Base-by-base conservation (phyloP, 1,140 invertebrate species). In the Anadara kagoshimensis region DNA sequence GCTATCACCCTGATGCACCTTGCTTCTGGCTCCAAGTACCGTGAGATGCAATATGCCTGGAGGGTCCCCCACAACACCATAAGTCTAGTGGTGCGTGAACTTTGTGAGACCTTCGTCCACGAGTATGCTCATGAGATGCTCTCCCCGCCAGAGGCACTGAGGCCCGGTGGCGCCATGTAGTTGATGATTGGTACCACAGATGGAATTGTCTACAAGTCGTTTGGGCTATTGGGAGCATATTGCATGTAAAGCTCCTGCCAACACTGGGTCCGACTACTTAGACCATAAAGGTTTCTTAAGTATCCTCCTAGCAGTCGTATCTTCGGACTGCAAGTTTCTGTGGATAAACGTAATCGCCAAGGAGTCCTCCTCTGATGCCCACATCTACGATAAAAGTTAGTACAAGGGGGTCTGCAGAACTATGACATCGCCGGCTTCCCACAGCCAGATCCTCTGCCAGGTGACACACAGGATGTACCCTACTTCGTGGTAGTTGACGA, bases 151-250 rank as follows among this genome's bases (percentile, higher is more conserved):
- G 18, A 54, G 16, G 18, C 5, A 54, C 51, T 54, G 51, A 7
- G 16, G 5, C 5, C 5, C 5, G 14, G 16, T 54, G 51, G 51
- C 5, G 51, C 5, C 51, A 49, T 11, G 7, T 73, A 20, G 24
- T 64, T 69, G 51, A 54, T 16, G 5, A 54, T 7, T 54, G 51
- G 51, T 54, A 54, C 51, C 51, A 54, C 5, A 54, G 51, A 54
- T 54, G 51, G 51, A 54, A 54, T 16, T 54, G n/a, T 54, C 5
- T 22, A 5, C 51, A 54, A 7, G 16, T 16, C 5, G 14, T 54
- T 54, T 18, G 51, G 5, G 51, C 51, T 16, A 16, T 54, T 7
- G 51, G 24, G n/a, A 54, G 51, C 51, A 20, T 22, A 18, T 5
- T n/a, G n/a, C n/a, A n/a, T n/a, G n/a, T n/a, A n/a, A n/a, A n/a